These are phyloP conservation scores for Zhuqinia jingwanae DNA, from an alignment of 2,888 invertebrate species.

Conservation along the genomic window DNA sequence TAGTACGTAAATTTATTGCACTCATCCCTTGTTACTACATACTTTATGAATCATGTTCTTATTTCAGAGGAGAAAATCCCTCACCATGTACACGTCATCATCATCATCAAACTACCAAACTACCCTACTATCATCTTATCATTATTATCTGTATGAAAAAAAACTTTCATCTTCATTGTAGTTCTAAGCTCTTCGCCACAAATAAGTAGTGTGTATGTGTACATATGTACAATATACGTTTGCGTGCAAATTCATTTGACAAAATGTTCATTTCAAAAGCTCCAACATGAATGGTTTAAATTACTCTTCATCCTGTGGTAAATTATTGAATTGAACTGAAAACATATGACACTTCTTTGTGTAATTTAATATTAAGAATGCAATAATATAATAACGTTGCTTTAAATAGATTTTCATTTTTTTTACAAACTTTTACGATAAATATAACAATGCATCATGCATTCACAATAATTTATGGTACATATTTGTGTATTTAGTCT, in stretches of 20 bases:
- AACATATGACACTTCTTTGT: constrained; percentile 32
- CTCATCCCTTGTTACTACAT: constrained; percentile 7
- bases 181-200: constrained; percentile 7
- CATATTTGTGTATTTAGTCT: not conserved
- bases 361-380: constrained; percentile 23
- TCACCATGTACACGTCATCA: not conserved
- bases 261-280: not conserved
- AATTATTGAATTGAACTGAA: constrained; percentile 47
- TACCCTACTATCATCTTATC: constrained; percentile 3
- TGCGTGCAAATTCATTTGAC: not conserved
- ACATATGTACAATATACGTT: too few species aligned
- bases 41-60: not conserved
- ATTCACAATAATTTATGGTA: constrained; percentile 9
- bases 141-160: not conserved
- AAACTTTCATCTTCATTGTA: constrained; percentile 52
- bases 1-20: not conserved
- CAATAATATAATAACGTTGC: not conserved
- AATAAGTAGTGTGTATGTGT: not conserved
- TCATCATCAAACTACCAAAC: not conserved
- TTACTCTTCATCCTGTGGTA: constrained; percentile 33
- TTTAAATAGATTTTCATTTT: constrained; percentile 31
- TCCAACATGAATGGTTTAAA: constrained; percentile 3
- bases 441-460: constrained; percentile 12
- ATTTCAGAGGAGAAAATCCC: constrained; percentile 50
- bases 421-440: not conserved